These are phyloP conservation scores for Drosophila tani DNA, from an alignment of 1,140 invertebrate genomes.

Conservation along the genomic window DNA sequence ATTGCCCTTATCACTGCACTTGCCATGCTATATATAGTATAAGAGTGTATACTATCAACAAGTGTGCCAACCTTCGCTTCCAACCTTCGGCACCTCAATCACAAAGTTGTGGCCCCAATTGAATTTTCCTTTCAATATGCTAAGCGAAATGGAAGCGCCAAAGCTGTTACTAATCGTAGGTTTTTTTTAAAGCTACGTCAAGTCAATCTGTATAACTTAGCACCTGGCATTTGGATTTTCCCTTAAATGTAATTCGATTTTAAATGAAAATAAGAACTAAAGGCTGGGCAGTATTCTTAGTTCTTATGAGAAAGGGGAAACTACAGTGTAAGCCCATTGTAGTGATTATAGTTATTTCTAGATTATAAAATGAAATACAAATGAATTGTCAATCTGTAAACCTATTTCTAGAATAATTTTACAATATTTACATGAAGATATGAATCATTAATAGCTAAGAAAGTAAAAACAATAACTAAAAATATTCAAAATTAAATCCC, in stretches of 20 bases:
- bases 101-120: conserved; percentile 1
- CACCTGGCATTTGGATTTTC: conserved; percentile 10
- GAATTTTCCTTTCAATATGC: conserved; percentile 41
- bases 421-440: not conserved
- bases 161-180: conserved; percentile 9
- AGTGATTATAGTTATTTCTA: not conserved
- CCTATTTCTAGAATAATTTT: not conserved
- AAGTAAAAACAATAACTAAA: too few species aligned
- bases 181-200: not conserved
- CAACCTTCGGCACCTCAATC: conserved; percentile 24
- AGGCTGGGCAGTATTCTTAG: not conserved
- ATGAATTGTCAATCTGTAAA: not conserved
- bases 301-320: not conserved
- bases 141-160: not conserved
- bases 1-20: conserved; percentile 26
- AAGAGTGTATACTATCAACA: conserved; percentile 23
- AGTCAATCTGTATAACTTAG: not conserved
- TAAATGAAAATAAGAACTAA: not conserved
- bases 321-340: not conserved
- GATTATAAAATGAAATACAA: not conserved
- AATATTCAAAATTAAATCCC: not conserved
- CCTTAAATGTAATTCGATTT: not conserved
- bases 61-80: conserved; percentile 25
- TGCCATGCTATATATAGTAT: not conserved
- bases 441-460: too few species aligned